phyloP scores from a whole-genome alignment of 2,797 vertebrate genomes.

The Anas flavirostris region DNA sequence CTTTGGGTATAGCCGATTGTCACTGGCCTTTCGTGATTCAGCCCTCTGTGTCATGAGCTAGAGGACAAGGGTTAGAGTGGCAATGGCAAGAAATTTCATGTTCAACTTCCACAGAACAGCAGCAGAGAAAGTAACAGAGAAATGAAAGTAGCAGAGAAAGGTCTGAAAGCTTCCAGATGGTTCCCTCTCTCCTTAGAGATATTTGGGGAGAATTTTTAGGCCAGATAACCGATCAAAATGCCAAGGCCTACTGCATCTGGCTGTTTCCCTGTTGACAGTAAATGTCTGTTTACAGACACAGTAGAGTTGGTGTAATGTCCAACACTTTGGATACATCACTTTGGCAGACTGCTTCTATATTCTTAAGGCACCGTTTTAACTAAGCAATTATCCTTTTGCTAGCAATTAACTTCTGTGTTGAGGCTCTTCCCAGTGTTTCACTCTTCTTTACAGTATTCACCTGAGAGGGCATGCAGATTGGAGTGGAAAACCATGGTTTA shows the following conservation, averaged over 20 bases:
- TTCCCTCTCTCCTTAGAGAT: neutral
- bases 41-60: neutral
- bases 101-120: neutral
- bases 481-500: constrained; percentile 58
- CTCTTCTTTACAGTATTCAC: neutral
- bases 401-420: neutral
- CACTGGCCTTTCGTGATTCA: neutral
- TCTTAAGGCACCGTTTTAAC: neutral
- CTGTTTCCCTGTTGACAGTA: neutral
- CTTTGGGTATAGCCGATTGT: accelerated
- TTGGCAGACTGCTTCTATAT: neutral
- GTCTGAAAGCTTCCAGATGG: neutral
- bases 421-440: neutral
- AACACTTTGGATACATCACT: neutral
- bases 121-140: neutral
- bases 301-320: neutral
- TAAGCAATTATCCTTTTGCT: neutral
- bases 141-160: neutral
- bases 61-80: neutral
- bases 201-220: neutral
- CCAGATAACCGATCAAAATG: neutral
- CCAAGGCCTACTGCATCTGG: neutral
- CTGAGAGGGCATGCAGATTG: neutral
- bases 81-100: neutral
- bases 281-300: neutral